These are phyloP conservation scores for Neodon shergylaensis DNA, from an alignment of 2,113 vertebrate species.

Conservation along the genomic window DNA sequence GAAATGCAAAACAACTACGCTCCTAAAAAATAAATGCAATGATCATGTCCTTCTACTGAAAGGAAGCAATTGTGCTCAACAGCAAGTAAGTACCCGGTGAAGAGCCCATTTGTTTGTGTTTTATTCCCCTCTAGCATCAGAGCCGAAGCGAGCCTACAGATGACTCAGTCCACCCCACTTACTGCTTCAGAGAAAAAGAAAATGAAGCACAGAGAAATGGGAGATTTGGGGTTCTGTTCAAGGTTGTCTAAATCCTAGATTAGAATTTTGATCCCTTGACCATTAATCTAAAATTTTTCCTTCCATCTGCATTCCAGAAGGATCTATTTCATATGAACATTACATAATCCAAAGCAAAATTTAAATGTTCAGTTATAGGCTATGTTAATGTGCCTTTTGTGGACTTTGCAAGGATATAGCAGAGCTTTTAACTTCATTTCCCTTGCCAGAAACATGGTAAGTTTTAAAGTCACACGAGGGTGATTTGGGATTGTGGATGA, in stretches of 20 bases:
- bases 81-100: conserved; percentile 68
- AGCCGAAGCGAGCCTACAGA: conserved; percentile 53
- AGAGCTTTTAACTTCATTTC: conserved; percentile 41
- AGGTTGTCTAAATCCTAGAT: background rate
- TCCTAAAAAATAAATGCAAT: conserved; percentile 60
- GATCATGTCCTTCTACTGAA: conserved; percentile 68
- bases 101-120: conserved; percentile 68
- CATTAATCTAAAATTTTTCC: background rate
- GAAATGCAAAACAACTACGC: conserved; percentile 64
- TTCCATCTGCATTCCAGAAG: background rate
- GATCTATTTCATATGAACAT: conserved; percentile 15
- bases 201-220: background rate
- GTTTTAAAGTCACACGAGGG: conserved; percentile 57
- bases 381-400: conserved; percentile 63
- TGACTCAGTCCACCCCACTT: background rate
- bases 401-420: conserved; percentile 59
- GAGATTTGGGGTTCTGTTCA: background rate
- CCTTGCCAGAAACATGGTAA: background rate
- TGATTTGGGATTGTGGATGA: conserved; percentile 35
- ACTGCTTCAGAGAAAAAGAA: conserved; percentile 26
- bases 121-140: conserved; percentile 50
- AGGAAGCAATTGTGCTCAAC: conserved; percentile 67
- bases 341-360: conserved; percentile 49
- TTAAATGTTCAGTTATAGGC: conserved; percentile 62
- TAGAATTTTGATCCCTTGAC: conserved; percentile 17